phyloP scores from a whole-genome alignment of 2,113 vertebrate species.

The Accipiter cooperii region DNA sequence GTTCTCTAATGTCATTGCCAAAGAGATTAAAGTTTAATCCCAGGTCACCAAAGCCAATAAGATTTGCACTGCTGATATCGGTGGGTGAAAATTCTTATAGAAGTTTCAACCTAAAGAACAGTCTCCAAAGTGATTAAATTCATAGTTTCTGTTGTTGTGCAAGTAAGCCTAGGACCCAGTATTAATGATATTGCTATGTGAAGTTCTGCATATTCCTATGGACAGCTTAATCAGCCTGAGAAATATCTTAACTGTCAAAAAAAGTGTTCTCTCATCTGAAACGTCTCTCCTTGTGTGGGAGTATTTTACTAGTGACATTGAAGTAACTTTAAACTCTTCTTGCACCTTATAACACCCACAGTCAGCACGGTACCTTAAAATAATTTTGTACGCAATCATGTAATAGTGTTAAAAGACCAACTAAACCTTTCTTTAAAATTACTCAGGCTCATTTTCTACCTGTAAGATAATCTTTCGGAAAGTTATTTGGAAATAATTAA shows the following conservation, averaged over 20 bases:
- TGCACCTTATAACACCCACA: background rate
- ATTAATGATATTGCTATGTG: background rate
- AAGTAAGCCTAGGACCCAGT: background rate
- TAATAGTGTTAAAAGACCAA: background rate
- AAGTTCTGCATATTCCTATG: background rate
- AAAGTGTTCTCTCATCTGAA: background rate
- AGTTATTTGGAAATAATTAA: background rate
- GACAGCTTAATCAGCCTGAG: background rate
- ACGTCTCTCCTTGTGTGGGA: background rate
- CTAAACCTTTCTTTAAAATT: background rate
- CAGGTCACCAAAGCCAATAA: background rate
- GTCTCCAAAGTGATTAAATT: background rate
- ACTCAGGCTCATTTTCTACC: background rate
- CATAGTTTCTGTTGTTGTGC: background rate
- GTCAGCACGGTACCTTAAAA: background rate
- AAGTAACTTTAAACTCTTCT: background rate
- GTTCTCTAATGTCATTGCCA: background rate
- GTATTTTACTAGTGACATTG: background rate
- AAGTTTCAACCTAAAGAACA: background rate
- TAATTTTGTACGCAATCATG: background rate
- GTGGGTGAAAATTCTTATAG: background rate
- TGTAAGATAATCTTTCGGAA: background rate
- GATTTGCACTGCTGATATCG: background rate
- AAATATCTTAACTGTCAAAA: background rate
- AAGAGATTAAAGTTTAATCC: background rate